phyloP scores from a whole-genome alignment of 2,113 vertebrate genomes.

The Haemorhous mexicanus region DNA sequence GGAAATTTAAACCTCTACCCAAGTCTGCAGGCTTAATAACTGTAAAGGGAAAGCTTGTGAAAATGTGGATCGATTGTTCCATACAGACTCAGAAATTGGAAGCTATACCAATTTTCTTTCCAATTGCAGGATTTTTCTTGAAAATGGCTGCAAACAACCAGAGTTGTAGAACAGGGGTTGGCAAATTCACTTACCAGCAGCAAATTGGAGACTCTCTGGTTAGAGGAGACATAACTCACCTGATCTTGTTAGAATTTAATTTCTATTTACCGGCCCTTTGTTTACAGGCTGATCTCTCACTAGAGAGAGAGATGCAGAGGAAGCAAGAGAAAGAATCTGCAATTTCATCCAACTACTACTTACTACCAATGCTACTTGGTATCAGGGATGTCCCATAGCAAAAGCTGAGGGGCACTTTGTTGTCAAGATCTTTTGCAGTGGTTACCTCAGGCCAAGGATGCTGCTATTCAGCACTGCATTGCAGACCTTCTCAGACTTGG shows the following conservation, averaged over 20 bases:
- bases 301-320: not conserved
- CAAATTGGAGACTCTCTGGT: not conserved
- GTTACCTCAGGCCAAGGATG: not conserved
- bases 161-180: not conserved
- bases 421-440: not conserved
- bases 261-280: not conserved
- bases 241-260: not conserved
- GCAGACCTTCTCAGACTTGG: not conserved
- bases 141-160: not conserved
- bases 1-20: not conserved
- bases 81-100: not conserved
- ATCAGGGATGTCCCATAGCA: not conserved
- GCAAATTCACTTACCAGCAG: not conserved
- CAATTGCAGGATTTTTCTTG: not conserved
- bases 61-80: not conserved
- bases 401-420: not conserved
- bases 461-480: not conserved
- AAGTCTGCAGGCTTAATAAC: not conserved
- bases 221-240: not conserved
- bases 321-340: not conserved
- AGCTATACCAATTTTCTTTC: not conserved
- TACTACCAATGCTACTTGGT: not conserved
- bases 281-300: not conserved
- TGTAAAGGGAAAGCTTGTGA: not conserved
- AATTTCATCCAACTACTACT: not conserved